Conservation (phyloP, 2,888 invertebrate genomes). For the Drosophila phalerata region DNA sequence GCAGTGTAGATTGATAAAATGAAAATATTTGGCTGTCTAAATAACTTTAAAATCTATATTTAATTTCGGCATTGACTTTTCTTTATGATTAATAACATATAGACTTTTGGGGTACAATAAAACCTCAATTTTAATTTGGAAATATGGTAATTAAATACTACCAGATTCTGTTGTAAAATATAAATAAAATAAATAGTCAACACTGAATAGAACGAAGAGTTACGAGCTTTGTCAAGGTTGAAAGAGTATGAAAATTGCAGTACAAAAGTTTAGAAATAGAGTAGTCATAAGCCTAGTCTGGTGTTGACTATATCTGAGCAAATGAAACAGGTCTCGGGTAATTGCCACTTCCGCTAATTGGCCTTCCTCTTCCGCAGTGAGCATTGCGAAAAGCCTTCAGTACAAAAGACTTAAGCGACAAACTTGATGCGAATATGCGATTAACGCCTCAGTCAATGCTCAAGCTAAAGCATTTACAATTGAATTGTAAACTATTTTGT, state of each 20-base stretch:
- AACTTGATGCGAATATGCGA: conserved; percentile 60
- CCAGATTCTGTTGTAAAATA: background rate
- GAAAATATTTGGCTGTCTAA: too few relatives aligned
- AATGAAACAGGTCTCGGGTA: conserved; percentile 33
- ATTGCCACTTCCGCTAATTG: conserved; percentile 63
- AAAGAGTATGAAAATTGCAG: background rate
- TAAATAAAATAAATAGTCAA: background rate
- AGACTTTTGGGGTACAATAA: too few relatives aligned
- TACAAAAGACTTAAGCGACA: conserved; percentile 59
- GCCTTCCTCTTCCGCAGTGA: conserved; percentile 54
- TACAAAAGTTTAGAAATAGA: conserved; percentile 9
- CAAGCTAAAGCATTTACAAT: conserved; percentile 45
- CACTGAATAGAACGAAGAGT: background rate
- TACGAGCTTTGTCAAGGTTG: conserved; percentile 7
- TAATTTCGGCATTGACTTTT: too few relatives aligned
- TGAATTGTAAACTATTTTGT: conserved; percentile 51
- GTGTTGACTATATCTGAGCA: conserved; percentile 19
- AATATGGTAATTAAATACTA: too few relatives aligned
- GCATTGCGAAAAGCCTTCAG: conserved; percentile 60
- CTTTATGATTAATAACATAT: too few relatives aligned
- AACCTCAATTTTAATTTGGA: too few relatives aligned
- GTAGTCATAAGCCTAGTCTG: conserved; percentile 12
- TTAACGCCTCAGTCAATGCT: conserved; percentile 38
- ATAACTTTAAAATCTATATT: too few relatives aligned
- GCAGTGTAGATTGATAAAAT: too few relatives aligned